Percentiles rank a stretch among this genome's conserved stretches.
phyloP scores from a whole-genome alignment of 2,797 vertebrate species.

The Lacerta bilineata region DNA sequence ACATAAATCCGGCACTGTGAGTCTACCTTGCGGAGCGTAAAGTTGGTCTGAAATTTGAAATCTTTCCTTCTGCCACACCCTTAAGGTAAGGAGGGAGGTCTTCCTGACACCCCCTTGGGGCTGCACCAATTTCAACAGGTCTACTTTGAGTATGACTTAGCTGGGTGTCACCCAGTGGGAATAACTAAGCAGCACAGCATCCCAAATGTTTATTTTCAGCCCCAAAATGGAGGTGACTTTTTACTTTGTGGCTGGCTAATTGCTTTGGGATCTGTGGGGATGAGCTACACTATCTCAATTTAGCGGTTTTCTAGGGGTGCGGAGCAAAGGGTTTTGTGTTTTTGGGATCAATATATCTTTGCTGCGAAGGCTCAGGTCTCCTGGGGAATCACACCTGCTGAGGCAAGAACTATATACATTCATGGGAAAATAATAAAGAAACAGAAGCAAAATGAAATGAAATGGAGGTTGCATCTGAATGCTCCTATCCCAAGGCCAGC shows the following conservation, averaged over 20 bases:
- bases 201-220: slow-evolving; percentile 3
- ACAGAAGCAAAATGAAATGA: slow-evolving; percentile 5
- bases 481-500: neutral
- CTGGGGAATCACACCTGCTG: slow-evolving; percentile 31
- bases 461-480: slow-evolving; percentile 20
- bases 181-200: neutral
- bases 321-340: slow-evolving; percentile 35
- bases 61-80: too few species aligned
- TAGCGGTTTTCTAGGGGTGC: slow-evolving; percentile 28
- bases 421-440: slow-evolving; percentile 35
- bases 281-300: slow-evolving; percentile 22
- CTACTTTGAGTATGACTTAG: too few species aligned
- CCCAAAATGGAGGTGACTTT: slow-evolving; percentile 5
- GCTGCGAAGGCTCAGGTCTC: slow-evolving; percentile 48
- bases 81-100: too few species aligned
- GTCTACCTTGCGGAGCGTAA: too few species aligned
- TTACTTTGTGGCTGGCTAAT: slow-evolving; percentile 10
- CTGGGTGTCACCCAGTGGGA: neutral
- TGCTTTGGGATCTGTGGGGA: slow-evolving; percentile 33
- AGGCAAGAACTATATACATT: slow-evolving; percentile 36
- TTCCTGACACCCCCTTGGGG: too few species aligned
- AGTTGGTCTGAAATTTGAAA: too few species aligned
- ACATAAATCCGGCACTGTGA: too few species aligned
- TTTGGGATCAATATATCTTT: slow-evolving; percentile 33
- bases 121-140: too few species aligned